A percentile compares a stretch with the other conserved stretches of the same genome.
Evolutionary conservation across 2,113 vertebrate genomes (phyloP).

Genomic region (Aegithalos caudatus): DNA sequence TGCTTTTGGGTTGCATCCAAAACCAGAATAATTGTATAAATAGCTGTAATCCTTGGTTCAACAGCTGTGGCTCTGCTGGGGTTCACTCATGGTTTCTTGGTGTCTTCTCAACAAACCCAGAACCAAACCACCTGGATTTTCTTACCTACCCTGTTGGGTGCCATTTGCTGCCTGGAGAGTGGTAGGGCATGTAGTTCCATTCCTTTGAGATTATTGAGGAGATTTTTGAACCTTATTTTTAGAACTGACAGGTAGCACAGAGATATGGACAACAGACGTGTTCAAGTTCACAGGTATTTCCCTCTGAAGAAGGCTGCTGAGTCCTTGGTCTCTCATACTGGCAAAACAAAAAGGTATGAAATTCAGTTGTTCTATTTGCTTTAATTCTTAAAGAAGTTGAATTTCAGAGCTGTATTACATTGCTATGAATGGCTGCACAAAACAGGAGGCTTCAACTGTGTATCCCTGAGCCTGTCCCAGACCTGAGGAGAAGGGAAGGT

Average conservation of each 20-base stretch:
- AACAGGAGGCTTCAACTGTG: neutral
- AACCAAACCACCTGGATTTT: neutral
- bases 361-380: neutral
- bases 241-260: neutral
- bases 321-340: neutral
- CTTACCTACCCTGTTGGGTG: neutral
- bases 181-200: neutral
- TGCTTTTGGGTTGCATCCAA: neutral
- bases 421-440: neutral
- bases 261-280: fast-evolving
- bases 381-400: neutral
- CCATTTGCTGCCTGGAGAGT: neutral
- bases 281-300: neutral
- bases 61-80: neutral
- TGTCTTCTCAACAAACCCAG: neutral
- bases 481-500: neutral
- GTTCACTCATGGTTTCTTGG: neutral
- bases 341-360: neutral
- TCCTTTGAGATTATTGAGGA: neutral
- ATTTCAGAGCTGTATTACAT: fast-evolving
- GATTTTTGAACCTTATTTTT: neutral
- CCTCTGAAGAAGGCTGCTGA: neutral
- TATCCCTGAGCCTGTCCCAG: neutral
- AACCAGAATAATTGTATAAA: neutral
- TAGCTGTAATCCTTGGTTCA: fast-evolving